Conservation (phyloP, 2,113 vertebrate genomes). For the Cygnus buccinator region DNA sequence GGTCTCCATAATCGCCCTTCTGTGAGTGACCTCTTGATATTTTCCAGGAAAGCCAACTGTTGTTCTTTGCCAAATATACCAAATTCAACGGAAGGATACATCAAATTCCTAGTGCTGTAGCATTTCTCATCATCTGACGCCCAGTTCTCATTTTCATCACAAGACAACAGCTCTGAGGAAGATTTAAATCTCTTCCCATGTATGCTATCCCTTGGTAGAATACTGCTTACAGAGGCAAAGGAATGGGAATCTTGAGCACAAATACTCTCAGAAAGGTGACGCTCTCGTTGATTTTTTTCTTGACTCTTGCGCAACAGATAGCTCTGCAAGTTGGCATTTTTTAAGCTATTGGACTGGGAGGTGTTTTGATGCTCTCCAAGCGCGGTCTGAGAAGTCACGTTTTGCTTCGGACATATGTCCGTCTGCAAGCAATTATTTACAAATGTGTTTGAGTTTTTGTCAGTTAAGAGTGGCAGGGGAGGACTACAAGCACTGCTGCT, state of each 20-base stretch:
- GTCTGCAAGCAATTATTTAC: background rate
- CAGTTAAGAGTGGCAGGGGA: background rate
- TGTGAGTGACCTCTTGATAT: slow-evolving; percentile 81
- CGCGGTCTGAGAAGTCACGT: background rate
- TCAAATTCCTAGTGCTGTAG: slow-evolving; percentile 48
- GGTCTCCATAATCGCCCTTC: slow-evolving; percentile 83
- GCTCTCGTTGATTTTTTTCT: slow-evolving; percentile 58
- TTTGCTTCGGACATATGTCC: slow-evolving; percentile 21
- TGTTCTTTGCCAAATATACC: slow-evolving; percentile 85
- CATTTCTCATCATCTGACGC: background rate
- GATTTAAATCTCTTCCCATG: slow-evolving; percentile 68
- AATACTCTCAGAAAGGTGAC: slow-evolving; percentile 77
- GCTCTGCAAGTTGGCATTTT: slow-evolving; percentile 36
- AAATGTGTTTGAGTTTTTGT: slow-evolving; percentile 42
- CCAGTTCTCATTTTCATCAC: slow-evolving; percentile 78
- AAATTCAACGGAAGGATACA: slow-evolving; percentile 80
- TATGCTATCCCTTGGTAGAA: background rate
- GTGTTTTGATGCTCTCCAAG: slow-evolving; percentile 7
- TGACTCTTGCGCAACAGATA: background rate
- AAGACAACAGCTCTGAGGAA: slow-evolving; percentile 73
- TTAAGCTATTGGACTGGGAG: slow-evolving; percentile 60
- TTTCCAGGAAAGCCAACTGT: slow-evolving; percentile 81
- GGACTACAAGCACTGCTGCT: background rate
- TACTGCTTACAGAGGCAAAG: background rate
- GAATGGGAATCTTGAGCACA: slow-evolving; percentile 20